Evolutionary conservation across 2,888 invertebrate genomes (phyloP), one percentile per base, ranked within the genome.

Genomic region (Agonopterix arenella): DNA sequence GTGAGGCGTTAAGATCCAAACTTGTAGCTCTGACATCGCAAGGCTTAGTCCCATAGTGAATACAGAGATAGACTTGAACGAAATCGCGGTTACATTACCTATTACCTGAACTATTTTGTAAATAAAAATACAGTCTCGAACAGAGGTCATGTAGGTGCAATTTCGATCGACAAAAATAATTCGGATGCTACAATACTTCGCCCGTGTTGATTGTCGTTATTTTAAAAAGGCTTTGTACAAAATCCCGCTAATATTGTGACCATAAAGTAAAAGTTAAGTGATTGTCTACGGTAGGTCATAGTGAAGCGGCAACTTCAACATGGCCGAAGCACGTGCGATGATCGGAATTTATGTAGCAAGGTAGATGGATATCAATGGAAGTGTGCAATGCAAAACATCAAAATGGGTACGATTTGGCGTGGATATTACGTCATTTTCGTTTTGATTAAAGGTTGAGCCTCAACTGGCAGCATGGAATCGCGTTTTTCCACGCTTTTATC

Each of bases 131-230:
- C 65, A 71, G 67, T 68, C 36, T 67, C 66, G 71, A 69, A 54
- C 57, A 51, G 52, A 51, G 54, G 68, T 68, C 58, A 68, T 70
- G 73, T 70, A 67, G 66, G 59, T 67, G 76, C 64, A 61, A 62
- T 68, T 68, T 64, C 63, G 61, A 68, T 68, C 60, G 72, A 61
- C 66, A 16, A 18, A 47, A 49, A 48, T 28, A 28, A 18, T 18
- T 51, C 50, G 36, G 46, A 49, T 45, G 56, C 60, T 60, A 60
- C 57, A 61, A 56, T 61, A 66, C 68, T 66, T 70, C 57, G 68
- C 70, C 68, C 72, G 62, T 73, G 76, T 73, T 67, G 73, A 66
- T 68, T 62, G 70, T 67, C 68, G 65, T 69, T 63, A 61, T 62
- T 58, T 66, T 62, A 56, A 59, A 56, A 55, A 51, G 56, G 68